phyloP scores from a whole-genome alignment of 1,140 invertebrate genomes.

The Idris sp. region DNA sequence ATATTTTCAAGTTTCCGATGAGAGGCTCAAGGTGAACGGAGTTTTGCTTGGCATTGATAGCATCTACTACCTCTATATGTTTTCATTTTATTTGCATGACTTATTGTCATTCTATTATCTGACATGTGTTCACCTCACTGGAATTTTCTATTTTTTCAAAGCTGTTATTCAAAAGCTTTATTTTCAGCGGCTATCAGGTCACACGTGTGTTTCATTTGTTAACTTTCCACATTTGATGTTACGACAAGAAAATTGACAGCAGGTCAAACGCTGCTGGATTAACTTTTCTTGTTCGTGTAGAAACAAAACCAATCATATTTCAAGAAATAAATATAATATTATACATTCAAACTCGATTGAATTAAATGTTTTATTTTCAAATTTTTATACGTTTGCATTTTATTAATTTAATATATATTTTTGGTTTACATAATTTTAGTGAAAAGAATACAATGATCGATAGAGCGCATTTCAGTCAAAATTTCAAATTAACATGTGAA shows the following conservation, averaged over 20 bases:
- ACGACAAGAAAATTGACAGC: slow-evolving; percentile 18
- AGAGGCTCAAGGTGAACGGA: slow-evolving; percentile 50
- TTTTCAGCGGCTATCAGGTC: slow-evolving; percentile 18
- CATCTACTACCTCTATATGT: slow-evolving; percentile 40
- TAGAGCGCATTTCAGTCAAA: too few relatives aligned
- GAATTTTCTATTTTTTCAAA: slow-evolving; percentile 11
- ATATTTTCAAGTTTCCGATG: slow-evolving; percentile 60
- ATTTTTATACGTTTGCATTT: too few relatives aligned
- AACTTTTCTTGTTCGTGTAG: too few relatives aligned
- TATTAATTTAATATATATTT: too few relatives aligned
- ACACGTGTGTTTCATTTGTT: slow-evolving; percentile 23
- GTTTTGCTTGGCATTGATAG: slow-evolving; percentile 45
- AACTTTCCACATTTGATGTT: slow-evolving; percentile 1
- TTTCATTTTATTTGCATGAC: slow-evolving; percentile 50
- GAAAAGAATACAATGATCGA: too few relatives aligned
- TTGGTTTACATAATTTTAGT: too few relatives aligned
- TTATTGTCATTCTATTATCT: slow-evolving; percentile 46
- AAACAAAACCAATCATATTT: too few relatives aligned
- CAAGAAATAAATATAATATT: too few relatives aligned
- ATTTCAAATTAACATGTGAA: too few relatives aligned
- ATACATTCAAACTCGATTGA: too few relatives aligned
- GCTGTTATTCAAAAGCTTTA: slow-evolving; percentile 3
- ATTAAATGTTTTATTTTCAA: too few relatives aligned
- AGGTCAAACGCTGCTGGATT: background rate
- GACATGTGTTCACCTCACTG: slow-evolving; percentile 13